These are phyloP conservation scores for Pteria penguin DNA, from an alignment of 2,888 invertebrate genomes.

Conservation along the genomic window DNA sequence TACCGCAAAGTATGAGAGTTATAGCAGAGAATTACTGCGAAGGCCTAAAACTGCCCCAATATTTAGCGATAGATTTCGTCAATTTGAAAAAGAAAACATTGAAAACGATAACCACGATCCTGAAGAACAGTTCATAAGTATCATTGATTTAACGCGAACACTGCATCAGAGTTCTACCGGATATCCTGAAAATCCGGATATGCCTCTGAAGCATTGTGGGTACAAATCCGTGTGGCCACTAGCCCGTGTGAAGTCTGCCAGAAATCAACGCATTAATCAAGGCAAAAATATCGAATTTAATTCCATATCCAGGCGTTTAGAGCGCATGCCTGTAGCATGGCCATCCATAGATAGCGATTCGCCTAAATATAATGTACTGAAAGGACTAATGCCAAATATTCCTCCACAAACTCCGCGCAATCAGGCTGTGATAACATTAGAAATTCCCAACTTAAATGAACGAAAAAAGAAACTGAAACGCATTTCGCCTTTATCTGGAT, in stretches of 20 bases:
- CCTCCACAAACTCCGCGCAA: not conserved
- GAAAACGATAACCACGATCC: not conserved
- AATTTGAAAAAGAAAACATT: not conserved
- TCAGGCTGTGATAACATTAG: constrained; percentile 4
- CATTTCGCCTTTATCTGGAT: not conserved
- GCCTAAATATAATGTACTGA: not conserved
- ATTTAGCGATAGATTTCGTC: constrained; percentile 2
- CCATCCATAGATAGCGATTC: not conserved
- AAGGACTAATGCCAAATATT: not conserved
- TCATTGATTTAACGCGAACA: constrained; percentile 32
- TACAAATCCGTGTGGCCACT: constrained; percentile 64
- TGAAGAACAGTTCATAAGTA: constrained; percentile 1
- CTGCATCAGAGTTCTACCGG: constrained; percentile 15
- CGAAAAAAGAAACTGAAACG: constrained; percentile 3
- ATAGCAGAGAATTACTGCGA: constrained; percentile 4
- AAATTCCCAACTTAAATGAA: constrained; percentile 7
- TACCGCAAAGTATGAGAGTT: constrained; percentile 5
- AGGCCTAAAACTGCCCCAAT: constrained; percentile 37
- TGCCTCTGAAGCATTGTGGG: constrained; percentile 53
- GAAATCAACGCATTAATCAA: constrained; percentile 45
- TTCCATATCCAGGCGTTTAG: constrained; percentile 39
- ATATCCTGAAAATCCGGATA: constrained; percentile 45
- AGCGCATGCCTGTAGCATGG: constrained; percentile 3
- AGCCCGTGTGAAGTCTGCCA: constrained; percentile 54
- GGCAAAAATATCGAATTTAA: constrained; percentile 37